Percentiles rank a stretch among this genome's conserved stretches.
Conservation (phyloP, 2,113 vertebrate genomes). For the Poeciliopsis prolifica region DNA sequence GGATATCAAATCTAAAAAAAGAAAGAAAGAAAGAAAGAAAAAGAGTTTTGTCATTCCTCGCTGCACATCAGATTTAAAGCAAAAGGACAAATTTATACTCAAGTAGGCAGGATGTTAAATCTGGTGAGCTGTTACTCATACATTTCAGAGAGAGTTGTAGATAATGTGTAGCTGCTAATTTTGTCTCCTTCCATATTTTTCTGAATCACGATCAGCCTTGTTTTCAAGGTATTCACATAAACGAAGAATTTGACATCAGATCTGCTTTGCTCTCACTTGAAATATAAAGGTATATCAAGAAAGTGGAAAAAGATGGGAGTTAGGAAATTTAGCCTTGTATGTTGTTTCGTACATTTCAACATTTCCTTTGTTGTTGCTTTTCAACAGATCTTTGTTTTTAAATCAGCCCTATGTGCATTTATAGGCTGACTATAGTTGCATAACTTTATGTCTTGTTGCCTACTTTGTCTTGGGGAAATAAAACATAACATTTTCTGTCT, state of each 20-base stretch:
- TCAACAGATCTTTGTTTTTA: constrained; percentile 29
- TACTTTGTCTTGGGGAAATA: too few species aligned
- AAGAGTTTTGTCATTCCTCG: constrained; percentile 20
- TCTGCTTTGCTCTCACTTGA: too few species aligned
- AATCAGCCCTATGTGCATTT: constrained; percentile 77
- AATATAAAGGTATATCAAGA: too few species aligned
- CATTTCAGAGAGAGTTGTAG: constrained; percentile 32
- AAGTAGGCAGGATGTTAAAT: constrained; percentile 31
- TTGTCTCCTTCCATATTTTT: constrained; percentile 3
- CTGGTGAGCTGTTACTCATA: constrained; percentile 8
- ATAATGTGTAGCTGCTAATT: constrained; percentile 14
- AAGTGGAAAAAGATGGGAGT: constrained; percentile 45
- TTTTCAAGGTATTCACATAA: too few species aligned
- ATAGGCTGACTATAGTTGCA: neutral
- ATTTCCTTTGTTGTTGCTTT: constrained; percentile 63
- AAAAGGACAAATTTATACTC: constrained; percentile 42
- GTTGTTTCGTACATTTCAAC: constrained; percentile 61
- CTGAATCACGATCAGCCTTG: too few species aligned
- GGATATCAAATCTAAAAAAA: constrained; percentile 10
- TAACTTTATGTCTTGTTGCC: too few species aligned
- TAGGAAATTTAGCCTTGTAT: constrained; percentile 58
- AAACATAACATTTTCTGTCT: too few species aligned
- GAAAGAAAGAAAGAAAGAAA: constrained; percentile 19
- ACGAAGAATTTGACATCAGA: too few species aligned
- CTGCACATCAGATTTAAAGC: constrained; percentile 38